A percentile compares a stretch with the other conserved stretches of the same genome.
phyloP scores from a whole-genome alignment of 2,797 vertebrate genomes.

The Threskiornis aethiopicus region DNA sequence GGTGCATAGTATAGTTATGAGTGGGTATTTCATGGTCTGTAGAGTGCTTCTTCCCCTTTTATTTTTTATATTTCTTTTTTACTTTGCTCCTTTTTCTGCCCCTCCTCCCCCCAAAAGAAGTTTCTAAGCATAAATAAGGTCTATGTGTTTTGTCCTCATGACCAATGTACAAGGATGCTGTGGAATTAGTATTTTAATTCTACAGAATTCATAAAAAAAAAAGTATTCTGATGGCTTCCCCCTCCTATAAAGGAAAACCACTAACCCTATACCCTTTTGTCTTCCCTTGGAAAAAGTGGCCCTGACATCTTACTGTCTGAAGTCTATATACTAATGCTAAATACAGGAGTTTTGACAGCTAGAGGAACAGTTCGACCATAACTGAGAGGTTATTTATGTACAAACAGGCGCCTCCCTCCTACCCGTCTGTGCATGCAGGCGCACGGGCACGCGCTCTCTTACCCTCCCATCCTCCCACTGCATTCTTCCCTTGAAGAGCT shows the following conservation, averaged over 20 bases:
- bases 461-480: slow-evolving; percentile 15
- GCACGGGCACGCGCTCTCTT: background rate
- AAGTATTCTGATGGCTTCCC: background rate
- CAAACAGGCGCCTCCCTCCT: background rate
- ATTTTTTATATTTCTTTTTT: background rate
- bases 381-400: background rate
- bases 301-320: background rate
- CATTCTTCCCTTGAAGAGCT: slow-evolving; percentile 25
- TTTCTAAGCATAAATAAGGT: background rate
- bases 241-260: background rate
- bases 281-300: background rate
- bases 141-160: background rate
- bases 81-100: background rate
- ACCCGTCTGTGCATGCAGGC: background rate
- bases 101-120: background rate
- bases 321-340: background rate
- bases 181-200: background rate
- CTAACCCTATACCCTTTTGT: background rate
- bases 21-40: background rate
- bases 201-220: background rate
- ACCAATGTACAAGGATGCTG: background rate
- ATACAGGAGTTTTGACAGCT: background rate
- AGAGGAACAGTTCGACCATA: background rate
- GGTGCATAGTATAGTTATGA: background rate
- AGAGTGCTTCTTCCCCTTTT: background rate